Evolutionary conservation across 2,888 invertebrate species (phyloP).

Genomic region (Melinopterus prodromus): DNA sequence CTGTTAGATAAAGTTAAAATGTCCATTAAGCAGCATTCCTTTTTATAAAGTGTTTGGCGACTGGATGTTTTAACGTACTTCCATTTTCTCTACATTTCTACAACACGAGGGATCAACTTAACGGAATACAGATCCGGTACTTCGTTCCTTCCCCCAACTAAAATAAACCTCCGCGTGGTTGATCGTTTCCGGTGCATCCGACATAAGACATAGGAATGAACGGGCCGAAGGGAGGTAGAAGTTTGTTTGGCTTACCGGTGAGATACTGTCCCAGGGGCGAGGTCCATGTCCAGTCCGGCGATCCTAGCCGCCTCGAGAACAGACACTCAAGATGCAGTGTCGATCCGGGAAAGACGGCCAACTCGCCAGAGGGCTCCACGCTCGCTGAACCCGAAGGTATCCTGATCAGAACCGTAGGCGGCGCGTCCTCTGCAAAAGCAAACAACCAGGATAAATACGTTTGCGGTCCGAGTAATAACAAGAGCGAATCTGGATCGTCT

Average conservation of each 20-base stretch:
- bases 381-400: constrained; percentile 82
- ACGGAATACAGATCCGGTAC: not conserved
- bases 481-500: not conserved
- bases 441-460: constrained; percentile 9
- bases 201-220: constrained; percentile 22
- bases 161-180: not conserved
- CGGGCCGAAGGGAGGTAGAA: constrained; percentile 28
- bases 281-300: constrained; percentile 91
- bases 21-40: too few relatives aligned
- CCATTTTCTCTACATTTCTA: not conserved
- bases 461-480: not conserved
- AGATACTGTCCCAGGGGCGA: constrained; percentile 80
- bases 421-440: constrained; percentile 72
- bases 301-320: constrained; percentile 76
- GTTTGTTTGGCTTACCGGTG: constrained; percentile 66
- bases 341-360: constrained; percentile 83
- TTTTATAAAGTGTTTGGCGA: too few relatives aligned
- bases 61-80: too few relatives aligned
- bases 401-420: constrained; percentile 81
- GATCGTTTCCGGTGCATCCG: constrained; percentile 26
- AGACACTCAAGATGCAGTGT: constrained; percentile 85
- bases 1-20: too few relatives aligned
- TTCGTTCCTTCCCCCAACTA: not conserved
- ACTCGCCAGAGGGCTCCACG: constrained; percentile 79
- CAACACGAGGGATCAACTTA: not conserved